phyloP scores from a whole-genome alignment of 1,140 invertebrate species.

The Drosophila saltans region DNA sequence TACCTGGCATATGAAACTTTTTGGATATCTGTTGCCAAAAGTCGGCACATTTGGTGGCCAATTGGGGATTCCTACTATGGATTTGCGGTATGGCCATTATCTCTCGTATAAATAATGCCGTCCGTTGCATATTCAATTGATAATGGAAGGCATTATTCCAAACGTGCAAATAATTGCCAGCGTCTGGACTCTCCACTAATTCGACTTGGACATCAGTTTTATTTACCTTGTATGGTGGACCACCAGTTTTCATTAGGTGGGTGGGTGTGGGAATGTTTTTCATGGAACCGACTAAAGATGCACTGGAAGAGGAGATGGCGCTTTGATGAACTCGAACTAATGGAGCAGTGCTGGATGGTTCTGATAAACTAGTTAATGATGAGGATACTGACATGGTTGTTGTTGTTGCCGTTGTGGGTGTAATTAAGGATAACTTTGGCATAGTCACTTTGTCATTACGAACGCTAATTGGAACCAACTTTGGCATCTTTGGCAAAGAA shows the following conservation, averaged over 20 bases:
- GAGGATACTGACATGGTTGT: background rate
- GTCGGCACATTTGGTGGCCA: slow-evolving; percentile 4
- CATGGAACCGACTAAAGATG: too few species aligned
- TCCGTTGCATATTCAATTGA: slow-evolving; percentile 43
- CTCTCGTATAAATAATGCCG: slow-evolving; percentile 55
- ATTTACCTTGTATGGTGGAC: background rate
- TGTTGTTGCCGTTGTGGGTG: background rate
- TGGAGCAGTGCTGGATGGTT: background rate
- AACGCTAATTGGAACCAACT: background rate
- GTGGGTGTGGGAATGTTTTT: too few species aligned
- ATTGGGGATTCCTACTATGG: slow-evolving; percentile 36
- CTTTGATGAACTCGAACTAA: slow-evolving; percentile 16
- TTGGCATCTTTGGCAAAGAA: background rate
- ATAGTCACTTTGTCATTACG: background rate
- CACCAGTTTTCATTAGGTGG: background rate
- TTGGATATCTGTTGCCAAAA: slow-evolving; percentile 52
- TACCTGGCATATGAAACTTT: slow-evolving; percentile 61
- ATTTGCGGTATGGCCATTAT: slow-evolving; percentile 64
- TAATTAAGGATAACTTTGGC: background rate
- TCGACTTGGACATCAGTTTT: slow-evolving; percentile 20
- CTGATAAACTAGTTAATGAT: too few species aligned
- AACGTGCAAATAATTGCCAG: slow-evolving; percentile 32
- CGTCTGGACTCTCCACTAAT: background rate
- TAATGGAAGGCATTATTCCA: slow-evolving; percentile 26
- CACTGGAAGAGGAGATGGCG: background rate